Conservation (phyloP, 2,113 vertebrate genomes). For the Argyrosomus japonicus region DNA sequence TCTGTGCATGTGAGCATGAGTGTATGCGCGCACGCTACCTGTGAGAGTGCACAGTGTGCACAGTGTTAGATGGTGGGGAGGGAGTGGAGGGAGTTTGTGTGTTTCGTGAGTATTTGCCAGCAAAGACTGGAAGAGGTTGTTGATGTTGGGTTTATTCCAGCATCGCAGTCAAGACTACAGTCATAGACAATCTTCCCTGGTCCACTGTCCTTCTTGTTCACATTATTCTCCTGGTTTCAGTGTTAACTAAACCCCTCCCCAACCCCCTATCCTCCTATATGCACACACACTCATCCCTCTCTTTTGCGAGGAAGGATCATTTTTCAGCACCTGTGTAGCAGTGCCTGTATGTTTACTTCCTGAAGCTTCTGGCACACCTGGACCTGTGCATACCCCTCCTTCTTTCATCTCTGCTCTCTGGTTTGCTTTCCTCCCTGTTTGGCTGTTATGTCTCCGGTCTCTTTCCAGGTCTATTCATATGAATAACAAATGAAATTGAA, state of each 20-base stretch:
- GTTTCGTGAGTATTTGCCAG: conserved; percentile 50
- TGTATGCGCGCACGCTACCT: conserved; percentile 41
- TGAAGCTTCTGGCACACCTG: conserved; percentile 79
- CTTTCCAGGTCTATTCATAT: conserved; percentile 52
- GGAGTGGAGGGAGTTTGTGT: conserved; percentile 46
- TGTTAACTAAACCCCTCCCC: conserved; percentile 7
- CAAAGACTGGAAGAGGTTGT: conserved; percentile 46
- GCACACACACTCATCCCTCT: neutral
- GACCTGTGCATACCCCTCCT: conserved; percentile 63
- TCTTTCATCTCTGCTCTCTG: conserved; percentile 56
- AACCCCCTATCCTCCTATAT: neutral
- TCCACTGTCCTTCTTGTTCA: conserved; percentile 38
- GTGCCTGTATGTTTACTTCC: conserved; percentile 73
- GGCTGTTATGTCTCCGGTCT: conserved; percentile 57
- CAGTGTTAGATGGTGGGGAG: conserved; percentile 10
- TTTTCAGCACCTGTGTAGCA: conserved; percentile 79
- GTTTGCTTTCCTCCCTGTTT: conserved; percentile 37
- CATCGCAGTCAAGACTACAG: conserved; percentile 40
- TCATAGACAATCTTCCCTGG: conserved; percentile 36
- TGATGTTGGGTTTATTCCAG: conserved; percentile 55
- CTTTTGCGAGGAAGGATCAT: conserved; percentile 62
- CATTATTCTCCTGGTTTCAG: conserved; percentile 45
- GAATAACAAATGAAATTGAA: conserved; percentile 66
- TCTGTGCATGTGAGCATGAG: conserved; percentile 23
- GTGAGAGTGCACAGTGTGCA: conserved; percentile 46